Percentiles rank a stretch among this genome's conserved stretches.
These are phyloP conservation scores for Alviniconcha marisindica DNA, from an alignment of 1,140 invertebrate species.

Conservation along the genomic window DNA sequence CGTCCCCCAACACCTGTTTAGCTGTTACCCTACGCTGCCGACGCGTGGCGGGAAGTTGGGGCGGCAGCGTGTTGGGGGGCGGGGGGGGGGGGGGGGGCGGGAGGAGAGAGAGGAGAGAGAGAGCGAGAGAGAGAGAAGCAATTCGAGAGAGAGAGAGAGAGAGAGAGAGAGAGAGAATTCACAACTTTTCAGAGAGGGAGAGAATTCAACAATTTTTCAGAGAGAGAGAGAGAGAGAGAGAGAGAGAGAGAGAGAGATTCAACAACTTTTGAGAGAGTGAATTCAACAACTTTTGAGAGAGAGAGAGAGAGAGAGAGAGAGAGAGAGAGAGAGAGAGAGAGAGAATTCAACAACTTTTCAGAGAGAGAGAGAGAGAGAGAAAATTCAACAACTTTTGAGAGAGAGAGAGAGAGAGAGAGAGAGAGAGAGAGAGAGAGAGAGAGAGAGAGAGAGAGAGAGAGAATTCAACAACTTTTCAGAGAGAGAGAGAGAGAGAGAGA, in stretches of 20 bases:
- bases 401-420: neutral
- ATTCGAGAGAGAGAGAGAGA: neutral
- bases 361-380: neutral
- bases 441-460: constrained; percentile 2
- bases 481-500: neutral
- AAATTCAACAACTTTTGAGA: too few species aligned
- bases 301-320: neutral
- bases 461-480: neutral
- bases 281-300: too few species aligned
- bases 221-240: too few species aligned
- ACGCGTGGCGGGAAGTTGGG: too few species aligned
- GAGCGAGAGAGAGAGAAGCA: neutral
- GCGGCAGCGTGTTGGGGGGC: too few species aligned
- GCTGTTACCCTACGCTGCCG: neutral
- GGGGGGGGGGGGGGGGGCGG: too few species aligned
- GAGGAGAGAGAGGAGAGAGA: too few species aligned
- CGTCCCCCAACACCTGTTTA: constrained; percentile 12
- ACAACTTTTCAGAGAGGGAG: too few species aligned
- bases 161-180: neutral
- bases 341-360: too few species aligned
- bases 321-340: neutral
- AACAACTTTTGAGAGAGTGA: too few species aligned
- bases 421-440: constrained; percentile 13
- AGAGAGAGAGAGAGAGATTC: too few species aligned
- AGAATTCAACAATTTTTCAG: too few species aligned